Base-by-base conservation (phyloP, 2,888 invertebrate genomes). In the Agrochola lychnidis region DNA sequence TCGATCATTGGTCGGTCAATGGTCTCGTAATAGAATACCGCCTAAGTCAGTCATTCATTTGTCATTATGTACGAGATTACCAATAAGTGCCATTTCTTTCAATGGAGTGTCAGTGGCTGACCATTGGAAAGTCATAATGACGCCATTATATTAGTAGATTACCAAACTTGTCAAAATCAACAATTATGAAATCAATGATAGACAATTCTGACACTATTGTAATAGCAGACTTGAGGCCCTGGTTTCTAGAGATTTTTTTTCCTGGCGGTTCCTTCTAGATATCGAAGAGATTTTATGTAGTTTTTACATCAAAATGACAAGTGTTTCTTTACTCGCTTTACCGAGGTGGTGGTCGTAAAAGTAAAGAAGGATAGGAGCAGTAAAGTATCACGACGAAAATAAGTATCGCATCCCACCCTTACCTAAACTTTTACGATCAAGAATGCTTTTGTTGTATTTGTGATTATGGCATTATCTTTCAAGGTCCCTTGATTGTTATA, bases 381-480 rank as follows among this genome's bases (percentile, higher is more conserved):
- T 56, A 56, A 42, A 73, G 25, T 59, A 48, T 25, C n/a, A 57
- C 22, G 16, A 40, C n/a, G 16, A 19, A n/a, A 56, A 51, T 25
- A 74, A 74, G 42, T 75, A n/a, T 36, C 19, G n/a, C n/a, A 61
- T 75, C n/a, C n/a, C 19, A 42, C n/a, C 14, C 16, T 36, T 42
- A 53, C n/a, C 16, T 42, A 48, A 73, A 30, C 42, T 51, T 78
- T 70, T 45, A 77, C 53, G 45, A 48, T 40, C 40, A 56, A 19
- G 40, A 77, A 77, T 14, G 30, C 40, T 45, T 70, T 62, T 70
- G 36, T 19, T 40, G 45, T 64, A 16, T 9, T 19, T 40, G 25
- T 64, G 25, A 57, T 42, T 48, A 74, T 45, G 4, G 22, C 14
- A 42, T 80, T 80, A 57, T 57, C 42, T 36, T 53, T 53, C 64